A percentile compares a stretch with the other conserved stretches of the same genome.
phyloP scores from a whole-genome alignment of 2,888 invertebrate genomes.

The Sthenelais limicola region DNA sequence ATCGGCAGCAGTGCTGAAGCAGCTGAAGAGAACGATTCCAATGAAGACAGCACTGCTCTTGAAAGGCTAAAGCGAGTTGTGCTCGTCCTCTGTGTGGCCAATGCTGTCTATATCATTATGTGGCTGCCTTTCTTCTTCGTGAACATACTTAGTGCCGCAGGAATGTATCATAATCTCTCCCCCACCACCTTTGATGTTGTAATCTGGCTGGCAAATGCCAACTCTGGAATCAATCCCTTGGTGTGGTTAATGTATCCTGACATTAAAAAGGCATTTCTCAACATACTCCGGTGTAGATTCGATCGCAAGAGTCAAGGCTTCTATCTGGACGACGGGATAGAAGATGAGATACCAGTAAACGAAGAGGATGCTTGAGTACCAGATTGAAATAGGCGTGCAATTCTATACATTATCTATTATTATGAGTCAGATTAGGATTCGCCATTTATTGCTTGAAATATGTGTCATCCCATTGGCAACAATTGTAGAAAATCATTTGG shows the following conservation, averaged over 20 bases:
- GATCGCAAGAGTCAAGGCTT: conserved; percentile 18
- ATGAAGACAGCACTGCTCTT: not conserved
- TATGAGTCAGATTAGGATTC: too few relatives aligned
- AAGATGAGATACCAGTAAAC: too few relatives aligned
- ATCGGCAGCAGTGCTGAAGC: not conserved
- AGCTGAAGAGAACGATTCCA: not conserved
- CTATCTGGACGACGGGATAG: conserved; percentile 24
- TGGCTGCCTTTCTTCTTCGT: conserved; percentile 32
- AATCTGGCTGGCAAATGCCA: conserved; percentile 29
- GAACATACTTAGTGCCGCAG: conserved; percentile 1
- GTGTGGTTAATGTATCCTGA: conserved; percentile 19
- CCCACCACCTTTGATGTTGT: not conserved
- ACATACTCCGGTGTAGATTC: conserved; percentile 20
- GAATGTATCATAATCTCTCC: not conserved
- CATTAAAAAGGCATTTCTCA: conserved; percentile 1
- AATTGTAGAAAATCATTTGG: too few relatives aligned
- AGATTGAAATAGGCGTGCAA: too few relatives aligned
- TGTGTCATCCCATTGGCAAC: too few relatives aligned
- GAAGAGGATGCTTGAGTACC: too few relatives aligned
- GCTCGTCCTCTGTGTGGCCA: conserved; percentile 12
- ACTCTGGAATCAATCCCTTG: conserved; percentile 16
- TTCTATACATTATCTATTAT: too few relatives aligned
- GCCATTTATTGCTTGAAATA: too few relatives aligned
- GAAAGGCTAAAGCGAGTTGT: conserved; percentile 13
- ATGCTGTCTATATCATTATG: conserved; percentile 15